Conservation (phyloP, 2,797 vertebrate species). For the Paedocypris micromegethes region DNA sequence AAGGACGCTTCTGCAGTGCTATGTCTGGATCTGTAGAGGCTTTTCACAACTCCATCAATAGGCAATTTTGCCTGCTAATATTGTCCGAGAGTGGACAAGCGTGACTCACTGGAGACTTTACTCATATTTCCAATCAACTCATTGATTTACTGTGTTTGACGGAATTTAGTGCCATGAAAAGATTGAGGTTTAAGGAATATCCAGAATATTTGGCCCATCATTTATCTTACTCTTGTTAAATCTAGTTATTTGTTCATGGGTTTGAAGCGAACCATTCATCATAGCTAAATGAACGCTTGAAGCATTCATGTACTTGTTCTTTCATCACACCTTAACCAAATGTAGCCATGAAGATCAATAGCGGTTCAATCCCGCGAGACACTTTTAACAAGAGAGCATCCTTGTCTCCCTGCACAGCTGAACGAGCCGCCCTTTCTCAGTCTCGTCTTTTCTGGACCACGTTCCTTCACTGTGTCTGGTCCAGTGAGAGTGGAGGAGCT, state of each 20-base stretch:
- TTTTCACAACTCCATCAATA: too few species aligned
- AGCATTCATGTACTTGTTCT: background rate
- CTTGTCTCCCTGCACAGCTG: constrained; percentile 17
- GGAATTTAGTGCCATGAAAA: too few species aligned
- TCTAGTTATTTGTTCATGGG: constrained; percentile 6
- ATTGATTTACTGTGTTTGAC: too few species aligned
- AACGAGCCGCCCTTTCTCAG: constrained; percentile 4
- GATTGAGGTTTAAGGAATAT: too few species aligned
- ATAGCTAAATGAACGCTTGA: constrained; percentile 17
- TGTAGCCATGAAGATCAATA: constrained; percentile 20
- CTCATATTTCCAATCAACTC: too few species aligned
- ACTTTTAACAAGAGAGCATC: background rate
- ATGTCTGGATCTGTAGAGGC: background rate
- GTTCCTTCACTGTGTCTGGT: background rate
- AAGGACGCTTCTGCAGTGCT: background rate
- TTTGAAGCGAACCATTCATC: constrained; percentile 24
- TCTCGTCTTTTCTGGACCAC: background rate
- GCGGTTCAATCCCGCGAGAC: constrained; percentile 10
- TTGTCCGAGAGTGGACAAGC: too few species aligned
- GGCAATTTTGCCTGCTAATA: too few species aligned
- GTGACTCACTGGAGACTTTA: too few species aligned
- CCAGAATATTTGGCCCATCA: too few species aligned
- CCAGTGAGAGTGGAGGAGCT: background rate
- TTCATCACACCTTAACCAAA: constrained; percentile 24
- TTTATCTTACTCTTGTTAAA: too few species aligned